These are phyloP conservation scores for Ceyx margarethae DNA, from an alignment of 2,113 vertebrate genomes.

Conservation along the genomic window DNA sequence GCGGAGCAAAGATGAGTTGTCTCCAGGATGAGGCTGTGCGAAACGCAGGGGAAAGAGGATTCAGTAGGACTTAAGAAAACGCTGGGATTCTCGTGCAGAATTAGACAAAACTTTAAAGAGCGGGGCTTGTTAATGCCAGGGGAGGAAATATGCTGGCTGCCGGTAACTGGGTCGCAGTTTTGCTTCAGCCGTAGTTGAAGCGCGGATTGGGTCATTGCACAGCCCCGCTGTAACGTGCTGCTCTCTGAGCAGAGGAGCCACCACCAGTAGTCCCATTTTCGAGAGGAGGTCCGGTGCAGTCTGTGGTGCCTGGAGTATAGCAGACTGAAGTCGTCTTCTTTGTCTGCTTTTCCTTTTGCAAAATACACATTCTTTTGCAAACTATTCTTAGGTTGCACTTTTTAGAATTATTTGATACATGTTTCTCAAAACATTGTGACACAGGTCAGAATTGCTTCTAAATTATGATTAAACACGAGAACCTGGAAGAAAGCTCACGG, in stretches of 20 bases:
- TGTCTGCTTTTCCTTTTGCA: not conserved
- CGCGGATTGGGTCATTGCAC: not conserved
- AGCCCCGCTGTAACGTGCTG: not conserved
- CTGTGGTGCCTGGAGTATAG: not conserved
- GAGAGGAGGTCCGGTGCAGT: accelerated
- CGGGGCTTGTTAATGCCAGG: not conserved
- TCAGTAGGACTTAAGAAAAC: not conserved
- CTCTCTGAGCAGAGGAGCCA: not conserved
- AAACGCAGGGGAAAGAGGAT: not conserved
- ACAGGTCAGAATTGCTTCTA: not conserved
- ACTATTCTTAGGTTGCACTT: not conserved
- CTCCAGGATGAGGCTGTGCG: accelerated
- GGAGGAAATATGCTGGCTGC: not conserved
- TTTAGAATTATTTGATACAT: accelerated
- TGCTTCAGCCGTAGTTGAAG: not conserved
- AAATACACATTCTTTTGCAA: not conserved
- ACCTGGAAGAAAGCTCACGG: not conserved
- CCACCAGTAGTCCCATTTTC: accelerated
- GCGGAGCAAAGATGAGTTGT: accelerated
- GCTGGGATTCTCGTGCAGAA: not conserved
- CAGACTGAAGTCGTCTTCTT: not conserved
- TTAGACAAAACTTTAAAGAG: too few relatives aligned
- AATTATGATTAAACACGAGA: not conserved
- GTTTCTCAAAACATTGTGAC: not conserved
- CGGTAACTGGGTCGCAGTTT: not conserved